These are phyloP conservation scores for Drosophila cracens DNA, from an alignment of 2,888 invertebrate genomes.

Conservation along the genomic window DNA sequence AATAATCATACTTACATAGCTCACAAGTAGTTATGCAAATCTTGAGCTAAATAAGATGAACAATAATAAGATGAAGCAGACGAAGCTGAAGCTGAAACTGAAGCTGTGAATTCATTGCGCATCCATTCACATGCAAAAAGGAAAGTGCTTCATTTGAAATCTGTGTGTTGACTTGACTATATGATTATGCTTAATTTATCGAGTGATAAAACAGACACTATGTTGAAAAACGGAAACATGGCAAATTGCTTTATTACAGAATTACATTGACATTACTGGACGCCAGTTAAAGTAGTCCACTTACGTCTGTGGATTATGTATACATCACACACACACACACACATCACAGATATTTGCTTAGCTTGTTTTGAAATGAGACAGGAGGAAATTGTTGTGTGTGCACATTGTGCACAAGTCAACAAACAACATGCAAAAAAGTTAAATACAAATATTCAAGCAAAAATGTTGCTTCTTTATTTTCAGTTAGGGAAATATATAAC, in stretches of 20 bases:
- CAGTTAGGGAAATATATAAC: not conserved
- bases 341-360: conserved; percentile 12
- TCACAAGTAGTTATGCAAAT: conserved; percentile 62
- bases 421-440: conserved; percentile 19
- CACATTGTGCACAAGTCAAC: conserved; percentile 8
- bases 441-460: not conserved
- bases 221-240: conserved; percentile 27
- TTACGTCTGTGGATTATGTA: conserved; percentile 29
- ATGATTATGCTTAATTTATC: conserved; percentile 41
- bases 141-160: conserved; percentile 39
- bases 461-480: not conserved
- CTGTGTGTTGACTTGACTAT: conserved; percentile 4
- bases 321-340: conserved; percentile 16
- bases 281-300: conserved; percentile 33
- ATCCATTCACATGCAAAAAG: conserved; percentile 39
- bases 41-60: conserved; percentile 21
- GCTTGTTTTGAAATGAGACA: conserved; percentile 54
- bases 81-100: conserved; percentile 52
- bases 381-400: conserved; percentile 62
- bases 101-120: conserved; percentile 49
- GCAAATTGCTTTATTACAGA: conserved; percentile 48
- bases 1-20: conserved; percentile 31
- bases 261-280: conserved; percentile 52
- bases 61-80: conserved; percentile 30
- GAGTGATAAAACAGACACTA: conserved; percentile 21